Base-by-base conservation (phyloP, 2,113 vertebrate species). In the Muntiacus reevesi region DNA sequence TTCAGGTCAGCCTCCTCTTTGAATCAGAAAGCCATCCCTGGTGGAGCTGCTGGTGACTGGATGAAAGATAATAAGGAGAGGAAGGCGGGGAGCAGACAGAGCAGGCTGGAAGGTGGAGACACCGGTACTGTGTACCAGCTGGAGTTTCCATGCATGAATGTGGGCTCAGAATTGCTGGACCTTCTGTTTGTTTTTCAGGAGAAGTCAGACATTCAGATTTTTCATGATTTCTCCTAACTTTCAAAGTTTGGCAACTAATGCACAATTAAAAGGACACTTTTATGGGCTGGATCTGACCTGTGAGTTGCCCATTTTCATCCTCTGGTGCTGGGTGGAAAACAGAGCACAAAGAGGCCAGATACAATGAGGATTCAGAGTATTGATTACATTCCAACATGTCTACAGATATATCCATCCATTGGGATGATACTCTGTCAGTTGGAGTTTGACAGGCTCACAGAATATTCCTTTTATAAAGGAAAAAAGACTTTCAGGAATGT, bases 351-450 rank as follows among this genome's bases (percentile, higher is more conserved):
- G n/a, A 47, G 16, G 21, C 47, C 27, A 16, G 0, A 1, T 10
- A 17, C 6, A 45, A 6, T 27, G 25, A 82, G 67, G 27, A 30
- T 43, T 50, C 21, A n/a, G 85, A 50, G 52, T 84, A 17, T 3
- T 14, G 23, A 33, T 64, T 81, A 27, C 40, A 27, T 28, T 59
- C 28, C 16, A 4, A 1, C 33, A 8, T 3, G 27, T 36, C 64
- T 28, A 2, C 0, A 14, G 52, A 25, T 23, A 21, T 21, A 19
- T 27, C 21, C n/a, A 27, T 74, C 25, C 1, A 0, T 16, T 4
- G 15, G 25, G 23, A 7, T 16, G 4, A 6, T 14, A 8, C 23
- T 21, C 2, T 28, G 4, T n/a, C 45, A 19, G 43, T 1, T 40
- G 47, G 57, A 23, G 0, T 67, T 92, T 93, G 54, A 55, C 33